Base-by-base conservation (phyloP, 2,888 invertebrate genomes). In the Tachina lurida region DNA sequence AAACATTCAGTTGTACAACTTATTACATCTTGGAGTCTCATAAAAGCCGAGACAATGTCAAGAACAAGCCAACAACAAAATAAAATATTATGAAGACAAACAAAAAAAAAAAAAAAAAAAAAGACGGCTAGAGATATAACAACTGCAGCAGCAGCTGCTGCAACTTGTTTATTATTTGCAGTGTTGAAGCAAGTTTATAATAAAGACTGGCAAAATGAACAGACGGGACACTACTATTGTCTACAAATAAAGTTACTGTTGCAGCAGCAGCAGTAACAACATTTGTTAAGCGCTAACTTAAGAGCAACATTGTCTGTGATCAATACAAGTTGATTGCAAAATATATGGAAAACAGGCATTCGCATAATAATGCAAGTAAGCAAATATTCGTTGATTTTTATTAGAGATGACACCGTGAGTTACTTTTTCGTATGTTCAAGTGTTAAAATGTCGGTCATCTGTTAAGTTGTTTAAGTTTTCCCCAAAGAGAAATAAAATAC, bases 21-120 rank as follows among this genome's bases (percentile, higher is more conserved):
- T 67, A 67, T 78, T 62, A 45, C 83, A 60, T 65, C 52, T 83
- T 52, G 58, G 10, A 78, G 63, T 52, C 65, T 70, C 70, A 75
- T 49, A 70, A 84, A 65, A 60, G 56, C 56, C 54, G 68, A 83
- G 79, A 76, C 86, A 86, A 86, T 86, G 86, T 86, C 86, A 86
- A 86, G 86, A 86, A 22, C 83, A 83, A 83, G 80, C 71, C 54
- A 73, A 81, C 81, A 81, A 78, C 49, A 56, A 73, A 78, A 63
- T 52, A 52, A 81, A 85, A 73, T n/a, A 68, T 63, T 41, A n/a
- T 41, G 39, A 67, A 84, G 71, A 71, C 75, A 81, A 67, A 56
- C 49, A 31, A 31, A 31, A 31, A 31, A 31, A 22, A 22, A 3
- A 22, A 1, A 22, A 22, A 22, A 22, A 22, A 47, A 13, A 22